These are phyloP conservation scores for Saturnia japonica DNA, from an alignment of 2,888 invertebrate species.

Conservation along the genomic window DNA sequence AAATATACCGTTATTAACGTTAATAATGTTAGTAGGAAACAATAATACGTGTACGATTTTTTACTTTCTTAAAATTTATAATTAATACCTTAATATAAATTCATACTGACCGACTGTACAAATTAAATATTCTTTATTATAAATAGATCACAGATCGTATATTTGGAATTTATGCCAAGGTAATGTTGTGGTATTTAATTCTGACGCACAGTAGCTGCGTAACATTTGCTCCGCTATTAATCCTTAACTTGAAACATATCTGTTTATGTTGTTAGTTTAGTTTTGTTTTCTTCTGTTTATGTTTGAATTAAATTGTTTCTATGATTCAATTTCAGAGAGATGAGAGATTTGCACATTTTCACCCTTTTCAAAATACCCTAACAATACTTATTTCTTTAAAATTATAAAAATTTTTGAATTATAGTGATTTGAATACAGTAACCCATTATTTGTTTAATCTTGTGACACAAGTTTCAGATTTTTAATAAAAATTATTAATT, in stretches of 20 bases:
- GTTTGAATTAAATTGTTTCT: too few species aligned
- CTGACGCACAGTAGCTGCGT: conserved; percentile 26
- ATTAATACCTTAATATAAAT: neutral
- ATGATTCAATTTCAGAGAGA: too few species aligned
- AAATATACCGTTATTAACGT: too few species aligned
- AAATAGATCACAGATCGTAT: conserved; percentile 31
- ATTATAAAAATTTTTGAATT: neutral
- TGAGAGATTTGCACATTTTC: neutral
- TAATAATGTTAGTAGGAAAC: too few species aligned
- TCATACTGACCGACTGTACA: neutral
- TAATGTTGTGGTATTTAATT: conserved; percentile 34
- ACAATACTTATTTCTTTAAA: neutral
- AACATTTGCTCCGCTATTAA: neutral
- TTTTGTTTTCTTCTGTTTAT: too few species aligned
- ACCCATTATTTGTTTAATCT: neutral
- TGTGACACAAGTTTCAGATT: neutral
- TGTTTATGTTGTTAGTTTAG: too few species aligned
- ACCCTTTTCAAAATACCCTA: neutral
- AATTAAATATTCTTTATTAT: conserved; percentile 43
- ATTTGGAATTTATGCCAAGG: conserved; percentile 29
- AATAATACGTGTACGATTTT: too few species aligned
- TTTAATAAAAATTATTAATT: neutral
- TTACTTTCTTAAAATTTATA: neutral
- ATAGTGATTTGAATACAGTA: neutral
- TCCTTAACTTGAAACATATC: neutral